A percentile compares a stretch with the other conserved stretches of the same genome.
These are phyloP conservation scores for Promerops cafer DNA, from an alignment of 2,113 vertebrate genomes.

Conservation along the genomic window DNA sequence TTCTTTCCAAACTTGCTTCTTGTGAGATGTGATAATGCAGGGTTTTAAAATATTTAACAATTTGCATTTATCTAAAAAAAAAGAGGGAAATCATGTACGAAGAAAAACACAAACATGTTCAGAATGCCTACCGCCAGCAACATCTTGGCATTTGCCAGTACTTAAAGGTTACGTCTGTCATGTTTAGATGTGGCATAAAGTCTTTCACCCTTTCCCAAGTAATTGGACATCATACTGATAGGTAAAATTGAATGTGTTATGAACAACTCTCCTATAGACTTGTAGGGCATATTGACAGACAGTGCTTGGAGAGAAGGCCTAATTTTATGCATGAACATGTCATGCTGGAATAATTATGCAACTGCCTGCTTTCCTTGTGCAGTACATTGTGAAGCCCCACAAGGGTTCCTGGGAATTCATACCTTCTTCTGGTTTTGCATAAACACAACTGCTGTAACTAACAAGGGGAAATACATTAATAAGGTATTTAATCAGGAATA, in stretches of 20 bases:
- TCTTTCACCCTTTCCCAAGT: slow-evolving; percentile 73
- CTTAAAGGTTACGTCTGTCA: slow-evolving; percentile 75
- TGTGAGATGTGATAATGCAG: neutral
- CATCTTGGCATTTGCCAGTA: slow-evolving; percentile 62
- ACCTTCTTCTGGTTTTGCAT: slow-evolving; percentile 30
- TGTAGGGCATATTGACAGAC: slow-evolving; percentile 60
- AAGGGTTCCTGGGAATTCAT: neutral
- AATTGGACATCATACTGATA: slow-evolving; percentile 73
- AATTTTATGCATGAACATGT: slow-evolving; percentile 63
- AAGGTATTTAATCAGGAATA: neutral
- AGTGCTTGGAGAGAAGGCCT: slow-evolving; percentile 59
- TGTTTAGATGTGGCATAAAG: slow-evolving; percentile 62
- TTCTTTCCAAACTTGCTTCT: neutral
- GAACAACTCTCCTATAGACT: slow-evolving; percentile 33
- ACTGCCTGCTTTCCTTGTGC: slow-evolving; percentile 48
- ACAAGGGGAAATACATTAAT: neutral
- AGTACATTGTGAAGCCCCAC: neutral
- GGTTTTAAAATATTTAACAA: slow-evolving; percentile 11
- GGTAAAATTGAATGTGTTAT: slow-evolving; percentile 64
- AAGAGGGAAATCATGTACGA: neutral
- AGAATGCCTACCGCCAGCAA: slow-evolving; percentile 52
- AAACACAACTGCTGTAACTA: slow-evolving; percentile 27
- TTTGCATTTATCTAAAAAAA: slow-evolving; percentile 35
- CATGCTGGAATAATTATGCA: slow-evolving; percentile 63
- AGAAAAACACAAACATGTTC: slow-evolving; percentile 54